Conservation (phyloP, 2,888 invertebrate species). For the Sesamia inferens region DNA sequence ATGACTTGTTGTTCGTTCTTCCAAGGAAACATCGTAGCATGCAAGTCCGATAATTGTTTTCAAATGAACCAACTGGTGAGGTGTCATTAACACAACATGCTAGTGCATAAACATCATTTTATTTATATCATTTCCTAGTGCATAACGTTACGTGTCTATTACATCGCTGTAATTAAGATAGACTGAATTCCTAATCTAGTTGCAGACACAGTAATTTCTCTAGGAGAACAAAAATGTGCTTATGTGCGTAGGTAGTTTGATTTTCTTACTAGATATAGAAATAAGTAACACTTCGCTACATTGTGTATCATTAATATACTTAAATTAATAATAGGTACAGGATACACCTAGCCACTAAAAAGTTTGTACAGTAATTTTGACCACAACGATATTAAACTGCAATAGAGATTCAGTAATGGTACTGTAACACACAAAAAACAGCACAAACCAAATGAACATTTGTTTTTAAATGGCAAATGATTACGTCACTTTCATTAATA, state of each 20-base stretch:
- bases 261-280: not conserved
- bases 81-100: conserved; percentile 71
- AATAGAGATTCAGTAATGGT: conserved; percentile 4
- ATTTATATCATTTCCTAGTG: conserved; percentile 59
- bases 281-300: not conserved
- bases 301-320: not conserved
- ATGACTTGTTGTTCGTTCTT: conserved; percentile 62
- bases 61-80: conserved; percentile 68
- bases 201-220: conserved; percentile 11
- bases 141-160: conserved; percentile 49
- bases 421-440: not conserved
- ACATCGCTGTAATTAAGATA: conserved; percentile 47
- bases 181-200: conserved; percentile 48
- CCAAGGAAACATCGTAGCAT: conserved; percentile 69
- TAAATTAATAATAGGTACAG: not conserved
- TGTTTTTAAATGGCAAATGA: conserved; percentile 51
- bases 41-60: conserved; percentile 74
- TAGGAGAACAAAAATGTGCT: conserved; percentile 8
- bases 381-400: not conserved
- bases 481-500: conserved; percentile 66
- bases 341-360: not conserved
- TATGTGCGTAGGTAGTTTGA: too few species aligned
- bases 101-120: conserved; percentile 68
- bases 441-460: conserved; percentile 13
- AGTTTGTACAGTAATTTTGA: not conserved